Percentiles rank a stretch among this genome's conserved stretches.
Evolutionary conservation across 2,888 invertebrate species (phyloP).

Genomic region (Bugula neritina): DNA sequence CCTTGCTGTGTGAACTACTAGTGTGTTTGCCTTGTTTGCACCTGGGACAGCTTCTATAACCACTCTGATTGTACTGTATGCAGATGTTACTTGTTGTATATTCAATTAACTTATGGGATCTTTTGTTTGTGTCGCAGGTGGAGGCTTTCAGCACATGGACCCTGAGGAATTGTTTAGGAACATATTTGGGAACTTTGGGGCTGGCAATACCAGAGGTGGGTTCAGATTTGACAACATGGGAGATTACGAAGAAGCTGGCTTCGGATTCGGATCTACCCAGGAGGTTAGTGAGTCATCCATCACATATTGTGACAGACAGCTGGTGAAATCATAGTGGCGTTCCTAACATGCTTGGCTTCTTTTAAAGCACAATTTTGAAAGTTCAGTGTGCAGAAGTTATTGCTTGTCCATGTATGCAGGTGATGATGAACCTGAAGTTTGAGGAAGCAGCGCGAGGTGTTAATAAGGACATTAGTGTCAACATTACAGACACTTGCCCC

Average conservation of each 20-base stretch:
- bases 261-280: constrained; percentile 84
- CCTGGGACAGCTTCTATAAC: too few relatives aligned
- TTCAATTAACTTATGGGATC: too few relatives aligned
- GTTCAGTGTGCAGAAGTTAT: too few relatives aligned
- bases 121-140: background rate
- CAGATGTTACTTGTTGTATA: too few relatives aligned
- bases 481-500: constrained; percentile 84
- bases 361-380: too few relatives aligned
- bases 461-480: constrained; percentile 84
- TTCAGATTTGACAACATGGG: constrained; percentile 59
- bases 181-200: constrained; percentile 65
- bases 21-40: too few relatives aligned
- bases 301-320: too few relatives aligned
- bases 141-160: constrained; percentile 62
- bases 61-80: too few relatives aligned
- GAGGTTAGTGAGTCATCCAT: constrained; percentile 71
- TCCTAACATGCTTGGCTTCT: too few relatives aligned
- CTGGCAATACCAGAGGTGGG: constrained; percentile 35
- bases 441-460: constrained; percentile 89
- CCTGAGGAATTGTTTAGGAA: constrained; percentile 94
- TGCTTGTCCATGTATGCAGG: too few relatives aligned
- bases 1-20: too few relatives aligned
- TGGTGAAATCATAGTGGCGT: too few relatives aligned
- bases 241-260: constrained; percentile 80
- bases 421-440: constrained; percentile 78